Evolutionary conservation across 2,113 vertebrate species (phyloP).

Genomic region (Promerops cafer): DNA sequence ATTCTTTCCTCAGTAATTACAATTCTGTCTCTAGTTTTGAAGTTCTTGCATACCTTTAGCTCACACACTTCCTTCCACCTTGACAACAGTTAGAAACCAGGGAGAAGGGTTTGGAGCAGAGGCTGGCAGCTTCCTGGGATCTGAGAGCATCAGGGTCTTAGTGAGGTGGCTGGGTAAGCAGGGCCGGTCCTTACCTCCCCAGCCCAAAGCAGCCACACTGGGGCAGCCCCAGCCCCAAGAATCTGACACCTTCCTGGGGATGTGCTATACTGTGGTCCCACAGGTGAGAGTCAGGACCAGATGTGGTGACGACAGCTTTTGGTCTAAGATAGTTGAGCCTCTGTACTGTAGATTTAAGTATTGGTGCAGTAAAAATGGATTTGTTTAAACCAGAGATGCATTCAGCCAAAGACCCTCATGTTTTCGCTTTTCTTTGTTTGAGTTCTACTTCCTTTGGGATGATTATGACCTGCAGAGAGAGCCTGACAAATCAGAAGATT

Average conservation of each 20-base stretch:
- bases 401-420: neutral
- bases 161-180: neutral
- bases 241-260: neutral
- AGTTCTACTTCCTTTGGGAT: neutral
- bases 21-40: neutral
- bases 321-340: neutral
- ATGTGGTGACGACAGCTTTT: neutral
- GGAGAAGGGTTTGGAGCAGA: neutral
- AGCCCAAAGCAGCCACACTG: accelerated
- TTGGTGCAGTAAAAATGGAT: neutral
- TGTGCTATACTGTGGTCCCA: accelerated
- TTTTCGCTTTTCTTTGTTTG: neutral
- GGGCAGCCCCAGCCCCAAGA: neutral
- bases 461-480: neutral
- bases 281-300: too few species aligned
- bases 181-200: neutral
- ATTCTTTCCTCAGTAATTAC: neutral
- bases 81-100: too few species aligned
- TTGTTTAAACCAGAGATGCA: neutral
- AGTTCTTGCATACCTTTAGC: neutral
- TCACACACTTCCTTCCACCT: neutral
- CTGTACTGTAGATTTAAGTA: neutral
- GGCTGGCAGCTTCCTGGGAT: neutral
- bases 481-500: neutral
- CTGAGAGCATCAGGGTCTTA: accelerated